Conservation (phyloP, 2,797 vertebrate species). For the Thunnus albacares region DNA sequence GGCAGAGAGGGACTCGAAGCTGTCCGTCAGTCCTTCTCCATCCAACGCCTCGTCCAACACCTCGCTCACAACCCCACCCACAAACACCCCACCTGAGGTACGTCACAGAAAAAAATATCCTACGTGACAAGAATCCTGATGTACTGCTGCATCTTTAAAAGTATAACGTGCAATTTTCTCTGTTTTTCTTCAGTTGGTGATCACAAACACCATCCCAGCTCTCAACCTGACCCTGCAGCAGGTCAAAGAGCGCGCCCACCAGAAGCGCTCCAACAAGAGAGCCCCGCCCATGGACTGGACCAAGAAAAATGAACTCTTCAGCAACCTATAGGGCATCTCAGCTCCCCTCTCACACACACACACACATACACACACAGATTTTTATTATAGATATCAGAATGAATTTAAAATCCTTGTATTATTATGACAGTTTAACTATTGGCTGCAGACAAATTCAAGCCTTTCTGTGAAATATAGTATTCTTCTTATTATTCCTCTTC, state of each 20-base stretch:
- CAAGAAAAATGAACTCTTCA: conserved; percentile 98
- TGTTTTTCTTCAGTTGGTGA: conserved; percentile 58
- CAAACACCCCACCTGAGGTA: conserved; percentile 83
- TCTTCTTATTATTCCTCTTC: conserved; percentile 56
- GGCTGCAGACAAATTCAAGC: conserved; percentile 38
- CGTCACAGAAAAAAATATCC: not conserved
- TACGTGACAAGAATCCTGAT: not conserved
- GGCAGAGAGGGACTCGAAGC: conserved; percentile 74
- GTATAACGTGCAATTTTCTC: not conserved
- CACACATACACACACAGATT: conserved; percentile 28
- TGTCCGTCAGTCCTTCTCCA: conserved; percentile 83
- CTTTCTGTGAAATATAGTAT: conserved; percentile 65
- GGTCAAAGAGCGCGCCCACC: conserved; percentile 94
- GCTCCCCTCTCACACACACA: conserved; percentile 25
- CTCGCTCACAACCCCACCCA: conserved; percentile 76
- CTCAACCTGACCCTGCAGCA: conserved; percentile 91
- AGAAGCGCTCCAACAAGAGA: conserved; percentile 94
- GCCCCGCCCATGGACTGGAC: conserved; percentile 98
- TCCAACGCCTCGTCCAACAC: conserved; percentile 84
- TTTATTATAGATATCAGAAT: conserved; percentile 20
- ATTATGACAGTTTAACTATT: conserved; percentile 40
- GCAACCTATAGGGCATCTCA: conserved; percentile 90
- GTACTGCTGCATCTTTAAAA: not conserved
- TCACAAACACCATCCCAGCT: conserved; percentile 80
- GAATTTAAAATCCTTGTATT: conserved; percentile 43